A percentile compares a stretch with the other conserved stretches of the same genome.
phyloP scores from a whole-genome alignment of 2,113 vertebrate species.

The Leptobrachium ailaonicum region DNA sequence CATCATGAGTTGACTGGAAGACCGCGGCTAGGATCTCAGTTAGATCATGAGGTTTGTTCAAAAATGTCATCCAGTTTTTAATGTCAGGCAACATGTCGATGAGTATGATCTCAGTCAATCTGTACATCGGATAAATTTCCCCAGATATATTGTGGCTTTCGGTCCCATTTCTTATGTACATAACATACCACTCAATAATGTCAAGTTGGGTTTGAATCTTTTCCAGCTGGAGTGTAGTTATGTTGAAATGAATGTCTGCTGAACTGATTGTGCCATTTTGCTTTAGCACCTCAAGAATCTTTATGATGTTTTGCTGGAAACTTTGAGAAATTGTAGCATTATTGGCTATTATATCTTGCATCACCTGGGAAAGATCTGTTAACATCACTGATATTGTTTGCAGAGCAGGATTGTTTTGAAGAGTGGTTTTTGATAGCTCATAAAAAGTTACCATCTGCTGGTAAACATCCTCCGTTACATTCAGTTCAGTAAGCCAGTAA shows the following conservation, averaged over 20 bases:
- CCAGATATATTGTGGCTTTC: neutral
- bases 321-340: neutral
- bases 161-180: conserved; percentile 19
- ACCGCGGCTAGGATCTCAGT: neutral
- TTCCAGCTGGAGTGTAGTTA: neutral
- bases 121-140: conserved; percentile 13
- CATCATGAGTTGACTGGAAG: neutral
- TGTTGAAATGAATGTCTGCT: neutral
- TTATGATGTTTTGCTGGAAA: neutral
- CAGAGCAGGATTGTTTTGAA: conserved; percentile 11
- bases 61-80: conserved; percentile 4
- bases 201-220: conserved; percentile 15
- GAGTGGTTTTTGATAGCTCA: neutral
- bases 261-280: neutral
- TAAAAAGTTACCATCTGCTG: conserved; percentile 15
- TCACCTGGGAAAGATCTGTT: neutral
- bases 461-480: conserved; percentile 13
- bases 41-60: neutral
- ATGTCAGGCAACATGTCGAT: neutral
- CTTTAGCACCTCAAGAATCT: neutral
- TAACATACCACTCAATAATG: conserved; percentile 20
- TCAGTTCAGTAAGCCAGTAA: conserved; percentile 24
- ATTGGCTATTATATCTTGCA: neutral
- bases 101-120: conserved; percentile 13
- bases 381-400: neutral